Evolutionary conservation across 1,140 invertebrate genomes (phyloP), one percentile per base, ranked within the genome.

Genomic region (Cyclina sinensis): DNA sequence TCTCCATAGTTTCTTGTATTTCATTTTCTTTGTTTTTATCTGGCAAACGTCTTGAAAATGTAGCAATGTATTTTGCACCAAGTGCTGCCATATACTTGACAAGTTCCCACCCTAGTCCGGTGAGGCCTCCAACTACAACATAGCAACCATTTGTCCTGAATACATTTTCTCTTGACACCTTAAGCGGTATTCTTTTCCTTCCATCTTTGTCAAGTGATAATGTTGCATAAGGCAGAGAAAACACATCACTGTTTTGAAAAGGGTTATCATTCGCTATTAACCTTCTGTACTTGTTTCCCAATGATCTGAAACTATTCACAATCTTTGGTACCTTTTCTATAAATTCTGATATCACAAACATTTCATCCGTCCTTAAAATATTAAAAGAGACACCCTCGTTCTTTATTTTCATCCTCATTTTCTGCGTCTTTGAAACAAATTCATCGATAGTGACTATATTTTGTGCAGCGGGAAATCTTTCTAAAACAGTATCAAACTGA

Each of bases 71-170:
- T 12, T 90, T 92, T 37, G 91, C 92, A 14, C 90, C 91, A 16
- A 78, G 62, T 39, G 79, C 32, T 27, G 91, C 91, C 46, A 94
- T 59, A 24, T 89, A 89, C 30, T 87, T 78, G 7, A 92, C 90
- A 43, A 90, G 78, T 62, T 92, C 90, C 92, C 93, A 93, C 7
- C 93, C 93, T 24, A 94, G 88, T 7, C 93, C 93, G 12, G 92
- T 92, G 0, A 92, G 62, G 4, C 93, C 93, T 14, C 93, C 93
- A 0, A 93, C 85, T n/a, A 94, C 89, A 24, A 94, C 78, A 70
- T 94, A 94, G 14, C 89, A 84, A 46, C 85, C 90, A 65, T 91
- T 89, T 18, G 48, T 24, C 24, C 88, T 43, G 21, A 83, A 70
- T 9, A 83, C 27, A 5, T 62, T 48, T 21, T 59, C 18, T 27